phyloP scores from a whole-genome alignment of 2,797 vertebrate genomes.

The Poecilia velifera region DNA sequence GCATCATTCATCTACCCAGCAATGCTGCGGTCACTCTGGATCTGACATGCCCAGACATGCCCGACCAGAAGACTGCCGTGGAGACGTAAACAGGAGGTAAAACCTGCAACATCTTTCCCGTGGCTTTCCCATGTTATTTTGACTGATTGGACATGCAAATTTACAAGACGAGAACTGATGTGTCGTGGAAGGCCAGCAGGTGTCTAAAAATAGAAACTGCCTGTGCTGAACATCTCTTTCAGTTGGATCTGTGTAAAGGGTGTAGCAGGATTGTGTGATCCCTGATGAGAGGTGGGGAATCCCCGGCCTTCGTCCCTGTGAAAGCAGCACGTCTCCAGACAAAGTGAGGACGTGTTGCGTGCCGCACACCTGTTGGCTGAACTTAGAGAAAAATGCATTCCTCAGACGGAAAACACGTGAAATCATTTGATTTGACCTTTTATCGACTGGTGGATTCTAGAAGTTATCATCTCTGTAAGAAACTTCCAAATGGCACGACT shows the following conservation, averaged over 20 bases:
- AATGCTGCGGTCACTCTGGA: slow-evolving; percentile 1
- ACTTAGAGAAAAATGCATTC: slow-evolving; percentile 9
- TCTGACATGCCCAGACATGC: slow-evolving; percentile 59
- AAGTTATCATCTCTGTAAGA: neutral
- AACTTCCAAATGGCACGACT: neutral
- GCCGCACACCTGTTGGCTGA: slow-evolving; percentile 41
- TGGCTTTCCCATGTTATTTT: neutral
- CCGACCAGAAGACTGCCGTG: slow-evolving; percentile 19
- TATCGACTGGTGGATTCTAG: neutral
- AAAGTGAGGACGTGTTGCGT: slow-evolving; percentile 22
- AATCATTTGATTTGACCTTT: neutral
- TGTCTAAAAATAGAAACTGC: neutral
- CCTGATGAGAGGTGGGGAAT: slow-evolving; percentile 42
- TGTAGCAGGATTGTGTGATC: neutral
- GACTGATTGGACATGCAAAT: neutral
- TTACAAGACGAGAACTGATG: neutral
- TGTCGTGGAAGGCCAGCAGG: neutral
- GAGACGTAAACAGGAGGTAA: slow-evolving; percentile 4
- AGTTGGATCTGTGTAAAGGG: neutral
- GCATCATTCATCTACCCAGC: neutral
- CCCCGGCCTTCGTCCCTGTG: slow-evolving; percentile 35
- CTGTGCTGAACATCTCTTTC: neutral
- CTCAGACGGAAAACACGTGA: neutral
- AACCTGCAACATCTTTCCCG: neutral
- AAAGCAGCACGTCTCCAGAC: slow-evolving; percentile 31